These are phyloP conservation scores for Myzus persicae DNA, from an alignment of 1,140 invertebrate genomes.

Conservation along the genomic window DNA sequence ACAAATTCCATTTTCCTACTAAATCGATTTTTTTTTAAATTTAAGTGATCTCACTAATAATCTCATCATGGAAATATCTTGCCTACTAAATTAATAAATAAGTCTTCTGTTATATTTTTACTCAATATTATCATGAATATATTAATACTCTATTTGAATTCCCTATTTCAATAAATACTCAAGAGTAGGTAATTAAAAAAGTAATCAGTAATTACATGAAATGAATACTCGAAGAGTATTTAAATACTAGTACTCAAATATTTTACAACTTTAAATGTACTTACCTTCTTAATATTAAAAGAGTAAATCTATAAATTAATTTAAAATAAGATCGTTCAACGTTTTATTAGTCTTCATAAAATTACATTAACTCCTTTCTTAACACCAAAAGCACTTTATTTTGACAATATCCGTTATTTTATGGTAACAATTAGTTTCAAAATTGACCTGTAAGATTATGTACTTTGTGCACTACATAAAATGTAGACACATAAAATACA, in stretches of 20 bases:
- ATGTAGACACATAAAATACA: not conserved
- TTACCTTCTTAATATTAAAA: not conserved
- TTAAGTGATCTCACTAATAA: not conserved
- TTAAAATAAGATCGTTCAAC: not conserved
- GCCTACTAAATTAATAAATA: not conserved
- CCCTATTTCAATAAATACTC: not conserved
- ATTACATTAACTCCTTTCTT: not conserved
- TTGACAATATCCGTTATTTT: constrained; percentile 14
- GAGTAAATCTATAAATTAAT: not conserved
- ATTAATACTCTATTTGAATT: not conserved
- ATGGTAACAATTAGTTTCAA: not conserved
- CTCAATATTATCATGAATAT: too few relatives aligned
- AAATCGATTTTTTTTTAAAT: not conserved
- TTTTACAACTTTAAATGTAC: too few relatives aligned
- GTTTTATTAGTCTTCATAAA: not conserved
- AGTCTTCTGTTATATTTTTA: not conserved
- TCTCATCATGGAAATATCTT: not conserved
- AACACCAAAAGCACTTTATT: not conserved
- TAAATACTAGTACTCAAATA: too few relatives aligned
- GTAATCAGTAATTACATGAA: not conserved
- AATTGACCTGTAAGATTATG: constrained; percentile 6
- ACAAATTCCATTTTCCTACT: not conserved
- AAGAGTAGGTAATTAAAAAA: not conserved
- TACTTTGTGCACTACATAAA: not conserved
- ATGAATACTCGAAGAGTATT: too few relatives aligned